A percentile compares a stretch with the other conserved stretches of the same genome.
Conservation (phyloP, 2,113 vertebrate species). For the Upupa epops region DNA sequence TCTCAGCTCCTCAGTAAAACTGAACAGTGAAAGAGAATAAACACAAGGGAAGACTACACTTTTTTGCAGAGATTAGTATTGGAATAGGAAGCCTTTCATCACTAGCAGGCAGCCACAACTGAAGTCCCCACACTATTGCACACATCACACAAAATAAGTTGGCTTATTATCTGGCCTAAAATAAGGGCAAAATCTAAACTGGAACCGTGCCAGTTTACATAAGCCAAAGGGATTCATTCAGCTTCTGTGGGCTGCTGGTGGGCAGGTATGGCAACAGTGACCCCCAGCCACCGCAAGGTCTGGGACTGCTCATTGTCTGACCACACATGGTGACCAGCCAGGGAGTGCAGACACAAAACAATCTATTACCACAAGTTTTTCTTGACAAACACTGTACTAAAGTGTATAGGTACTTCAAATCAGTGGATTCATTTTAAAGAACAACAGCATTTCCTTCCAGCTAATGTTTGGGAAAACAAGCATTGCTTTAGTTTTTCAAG, state of each 20-base stretch:
- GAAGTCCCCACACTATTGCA: neutral
- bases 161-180: neutral
- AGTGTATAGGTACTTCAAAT: neutral
- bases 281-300: too few relatives aligned
- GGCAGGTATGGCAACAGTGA: neutral
- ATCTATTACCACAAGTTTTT: neutral
- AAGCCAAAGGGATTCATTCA: neutral
- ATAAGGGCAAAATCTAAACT: slow-evolving; percentile 32
- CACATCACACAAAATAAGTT: neutral
- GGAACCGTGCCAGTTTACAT: neutral
- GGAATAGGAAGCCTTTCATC: neutral
- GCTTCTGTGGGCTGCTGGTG: neutral
- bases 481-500: neutral
- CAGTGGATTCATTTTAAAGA: neutral
- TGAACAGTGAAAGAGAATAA: slow-evolving; percentile 3
- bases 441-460: neutral
- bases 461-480: neutral
- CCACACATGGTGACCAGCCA: neutral
- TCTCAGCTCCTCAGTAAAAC: neutral
- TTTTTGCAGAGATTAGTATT: neutral
- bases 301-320: neutral
- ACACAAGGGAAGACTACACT: neutral
- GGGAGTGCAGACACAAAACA: neutral
- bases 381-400: neutral
- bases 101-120: neutral